Evolutionary conservation across 2,888 invertebrate species (phyloP).

Genomic region (Drosophila hamatofila): DNA sequence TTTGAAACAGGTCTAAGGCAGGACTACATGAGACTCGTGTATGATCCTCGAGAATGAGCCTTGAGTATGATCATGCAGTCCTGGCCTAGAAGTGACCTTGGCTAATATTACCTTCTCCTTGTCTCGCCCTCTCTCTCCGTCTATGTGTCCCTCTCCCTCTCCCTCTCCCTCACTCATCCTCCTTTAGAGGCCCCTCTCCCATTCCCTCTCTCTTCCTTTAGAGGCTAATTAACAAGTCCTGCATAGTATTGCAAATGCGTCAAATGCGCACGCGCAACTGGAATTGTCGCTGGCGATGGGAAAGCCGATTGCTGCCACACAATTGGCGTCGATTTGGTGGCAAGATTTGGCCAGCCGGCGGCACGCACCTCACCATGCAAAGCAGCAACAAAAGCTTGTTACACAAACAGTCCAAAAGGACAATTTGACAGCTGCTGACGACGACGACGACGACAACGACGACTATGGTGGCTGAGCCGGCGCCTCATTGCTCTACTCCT

Average conservation of each 20-base stretch:
- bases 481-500: conserved; percentile 53
- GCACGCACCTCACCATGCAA: conserved; percentile 67
- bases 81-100: background rate
- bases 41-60: background rate
- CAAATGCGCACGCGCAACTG: conserved; percentile 66
- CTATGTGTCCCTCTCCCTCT: background rate
- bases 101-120: background rate
- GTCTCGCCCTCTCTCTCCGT: background rate
- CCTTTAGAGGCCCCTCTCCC: background rate
- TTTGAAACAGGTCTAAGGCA: background rate
- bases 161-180: background rate
- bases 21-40: no score
- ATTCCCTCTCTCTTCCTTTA: conserved; percentile 12
- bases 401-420: conserved; percentile 51
- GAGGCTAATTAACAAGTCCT: conserved; percentile 73
- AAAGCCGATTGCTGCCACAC: conserved; percentile 64
- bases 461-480: conserved; percentile 65
- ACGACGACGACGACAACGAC: conserved; percentile 12
- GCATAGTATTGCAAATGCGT: conserved; percentile 58
- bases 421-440: conserved; percentile 32
- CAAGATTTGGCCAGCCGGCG: conserved; percentile 15
- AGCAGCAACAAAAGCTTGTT: conserved; percentile 63
- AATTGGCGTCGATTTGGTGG: conserved; percentile 68
- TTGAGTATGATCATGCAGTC: background rate
- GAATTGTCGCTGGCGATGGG: conserved; percentile 29